Base-by-base conservation (phyloP, 2,113 vertebrate genomes). In the Tenrec ecaudatus region DNA sequence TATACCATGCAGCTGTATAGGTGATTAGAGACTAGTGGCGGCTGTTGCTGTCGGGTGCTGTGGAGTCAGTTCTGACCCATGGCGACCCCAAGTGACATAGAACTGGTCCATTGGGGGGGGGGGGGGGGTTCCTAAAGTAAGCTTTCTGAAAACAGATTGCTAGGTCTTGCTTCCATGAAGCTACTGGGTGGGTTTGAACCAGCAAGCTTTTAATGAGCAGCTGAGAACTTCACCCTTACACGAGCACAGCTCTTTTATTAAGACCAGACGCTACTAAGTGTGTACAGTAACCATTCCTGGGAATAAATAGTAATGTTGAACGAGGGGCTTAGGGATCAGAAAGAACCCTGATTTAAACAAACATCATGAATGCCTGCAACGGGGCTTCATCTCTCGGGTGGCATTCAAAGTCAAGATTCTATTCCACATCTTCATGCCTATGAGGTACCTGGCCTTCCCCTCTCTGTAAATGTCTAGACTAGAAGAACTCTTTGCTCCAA, bases 321-420 rank as follows among this genome's bases (percentile, higher is more conserved):
- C 75, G 83, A 92, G 69, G 57, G 94, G 57, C 93, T 71, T 60
- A 76, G 57, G 6, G 29, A 12, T 14, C 43, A 57, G 53, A 89
- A 77, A 95, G 31, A 82, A 87, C 8, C n/a, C 47, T 86, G 47
- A 88, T n/a, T 84, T 91, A 90, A 88, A 77, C 60, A 77, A 69
- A 69, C 53, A 78, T 83, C 76, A 88, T 83, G 78, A 73, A 60
- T 86, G 92, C 76, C 78, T 95, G 53, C 79, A 38, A 94, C 79
- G n/a, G 0, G 0, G 86, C 87, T 33, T 40, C 64, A 36, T 36
- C 40, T 79, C 57, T 76, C 17, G 87, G 57, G n/a, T 87, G 60
- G 27, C 33, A 80, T 82, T 87, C 77, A 22, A 86, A 87, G n/a
- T 38, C 40, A 47, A 77, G 16, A 85, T 66, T 53, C 47, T 53